Evolutionary conservation across 2,888 invertebrate species (phyloP).

Genomic region (Melipona bicolor): DNA sequence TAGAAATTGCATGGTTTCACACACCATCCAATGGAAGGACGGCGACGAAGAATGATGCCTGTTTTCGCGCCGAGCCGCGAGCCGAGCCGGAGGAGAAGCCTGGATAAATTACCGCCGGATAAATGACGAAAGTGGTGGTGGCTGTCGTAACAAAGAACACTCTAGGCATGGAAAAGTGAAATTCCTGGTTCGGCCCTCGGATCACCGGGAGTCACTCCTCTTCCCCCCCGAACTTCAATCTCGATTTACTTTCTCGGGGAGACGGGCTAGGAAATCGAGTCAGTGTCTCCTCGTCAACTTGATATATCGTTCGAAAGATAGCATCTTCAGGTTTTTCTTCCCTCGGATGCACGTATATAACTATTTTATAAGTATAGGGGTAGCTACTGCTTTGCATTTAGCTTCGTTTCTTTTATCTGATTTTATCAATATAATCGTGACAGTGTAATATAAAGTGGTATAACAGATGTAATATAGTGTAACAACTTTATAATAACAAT

Average conservation of each 20-base stretch:
- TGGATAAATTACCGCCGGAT: constrained; percentile 46
- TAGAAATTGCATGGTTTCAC: constrained; percentile 22
- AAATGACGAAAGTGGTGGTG: constrained; percentile 42
- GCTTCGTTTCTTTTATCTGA: too few species aligned
- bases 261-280: constrained; percentile 18
- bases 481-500: too few species aligned
- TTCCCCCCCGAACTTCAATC: constrained; percentile 12
- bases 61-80: background rate
- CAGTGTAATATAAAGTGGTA: too few species aligned
- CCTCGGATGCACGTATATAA: background rate
- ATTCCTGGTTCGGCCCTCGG: constrained; percentile 7
- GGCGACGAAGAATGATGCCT: constrained; percentile 53
- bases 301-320: background rate
- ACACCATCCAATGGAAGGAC: background rate
- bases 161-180: constrained; percentile 23
- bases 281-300: background rate
- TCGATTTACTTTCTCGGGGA: constrained; percentile 17
- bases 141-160: constrained; percentile 38
- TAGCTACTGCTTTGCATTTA: too few species aligned
- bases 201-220: background rate
- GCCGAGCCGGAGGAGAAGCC: constrained; percentile 1
- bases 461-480: too few species aligned
- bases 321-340: background rate
- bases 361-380: too few species aligned
- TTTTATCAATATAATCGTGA: too few species aligned